A percentile compares a stretch with the other conserved stretches of the same genome.
phyloP scores from a whole-genome alignment of 1,140 invertebrate genomes.

The Protaetia brevitarsis region DNA sequence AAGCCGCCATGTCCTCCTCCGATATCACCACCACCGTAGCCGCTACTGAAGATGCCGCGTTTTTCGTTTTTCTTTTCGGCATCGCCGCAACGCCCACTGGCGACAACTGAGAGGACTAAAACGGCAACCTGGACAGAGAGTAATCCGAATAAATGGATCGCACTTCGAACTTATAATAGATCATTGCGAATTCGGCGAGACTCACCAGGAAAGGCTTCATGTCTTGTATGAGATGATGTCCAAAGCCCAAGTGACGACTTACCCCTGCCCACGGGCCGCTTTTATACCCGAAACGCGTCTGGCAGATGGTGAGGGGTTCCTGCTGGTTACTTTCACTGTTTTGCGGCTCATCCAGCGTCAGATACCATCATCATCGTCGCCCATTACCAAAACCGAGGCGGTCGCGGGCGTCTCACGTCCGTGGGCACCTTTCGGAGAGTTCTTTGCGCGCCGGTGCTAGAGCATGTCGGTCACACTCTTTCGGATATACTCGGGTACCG shows the following conservation, averaged over 20 bases:
- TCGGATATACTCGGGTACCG: neutral
- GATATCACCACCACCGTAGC: conserved; percentile 31
- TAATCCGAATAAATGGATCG: too few relatives aligned
- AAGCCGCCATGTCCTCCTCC: conserved; percentile 27
- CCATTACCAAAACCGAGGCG: neutral
- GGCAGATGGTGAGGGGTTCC: neutral
- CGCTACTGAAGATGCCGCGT: conserved; percentile 38
- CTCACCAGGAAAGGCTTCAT: conserved; percentile 19
- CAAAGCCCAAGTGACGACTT: conserved; percentile 10
- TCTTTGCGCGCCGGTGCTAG: neutral
- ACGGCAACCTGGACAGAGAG: conserved; percentile 40
- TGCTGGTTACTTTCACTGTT: conserved; percentile 6
- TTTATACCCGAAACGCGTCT: conserved; percentile 10
- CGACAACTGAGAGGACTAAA: conserved; percentile 37
- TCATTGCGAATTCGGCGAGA: too few relatives aligned
- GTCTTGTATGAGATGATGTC: conserved; percentile 3
- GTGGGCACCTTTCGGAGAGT: neutral
- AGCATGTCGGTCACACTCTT: conserved; percentile 13
- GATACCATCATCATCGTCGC: neutral
- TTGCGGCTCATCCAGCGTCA: neutral
- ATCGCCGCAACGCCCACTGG: conserved; percentile 32
- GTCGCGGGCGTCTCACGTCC: neutral
- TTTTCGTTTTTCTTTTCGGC: conserved; percentile 38
- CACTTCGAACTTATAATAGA: too few relatives aligned
- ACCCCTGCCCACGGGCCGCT: neutral